These are phyloP conservation scores for Patella depressa DNA, from an alignment of 2,888 invertebrate genomes.

Conservation along the genomic window DNA sequence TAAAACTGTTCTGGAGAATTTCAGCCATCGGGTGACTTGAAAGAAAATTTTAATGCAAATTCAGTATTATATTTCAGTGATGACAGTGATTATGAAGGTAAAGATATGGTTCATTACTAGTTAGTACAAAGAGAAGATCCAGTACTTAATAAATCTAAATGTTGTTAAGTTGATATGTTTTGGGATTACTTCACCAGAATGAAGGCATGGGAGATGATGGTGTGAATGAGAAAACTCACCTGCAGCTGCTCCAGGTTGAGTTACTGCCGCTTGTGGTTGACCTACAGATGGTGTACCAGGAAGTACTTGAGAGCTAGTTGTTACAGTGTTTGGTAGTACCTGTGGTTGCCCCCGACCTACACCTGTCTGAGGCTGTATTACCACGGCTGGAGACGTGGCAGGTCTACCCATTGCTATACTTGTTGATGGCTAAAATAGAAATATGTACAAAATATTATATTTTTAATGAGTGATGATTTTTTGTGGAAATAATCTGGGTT, in stretches of 20 bases:
- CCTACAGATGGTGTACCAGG: slow-evolving; percentile 23
- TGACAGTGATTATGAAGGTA: too few relatives aligned
- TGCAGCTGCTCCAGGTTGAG: slow-evolving; percentile 27
- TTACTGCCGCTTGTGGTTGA: slow-evolving; percentile 28
- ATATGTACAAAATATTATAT: not conserved
- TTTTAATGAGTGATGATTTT: not conserved
- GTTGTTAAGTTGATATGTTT: too few relatives aligned
- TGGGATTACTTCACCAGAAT: too few relatives aligned
- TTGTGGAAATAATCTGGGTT: not conserved
- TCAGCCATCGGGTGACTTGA: too few relatives aligned
- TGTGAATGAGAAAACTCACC: slow-evolving; percentile 15
- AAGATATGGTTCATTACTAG: too few relatives aligned
- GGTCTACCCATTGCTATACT: slow-evolving; percentile 12
- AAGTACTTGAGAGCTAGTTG: slow-evolving; percentile 9
- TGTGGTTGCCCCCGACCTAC: slow-evolving; percentile 17
- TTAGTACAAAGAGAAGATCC: too few relatives aligned
- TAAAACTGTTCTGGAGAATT: too few relatives aligned
- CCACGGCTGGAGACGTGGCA: not conserved
- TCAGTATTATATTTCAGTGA: too few relatives aligned
- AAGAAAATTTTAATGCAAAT: too few relatives aligned
- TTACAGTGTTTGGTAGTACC: slow-evolving; percentile 11
- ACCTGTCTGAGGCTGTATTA: slow-evolving; percentile 17
- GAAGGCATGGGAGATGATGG: too few relatives aligned
- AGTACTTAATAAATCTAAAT: too few relatives aligned
- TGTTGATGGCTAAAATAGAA: slow-evolving; percentile 17